These are phyloP conservation scores for Synanthedon andrenaeformis DNA, from an alignment of 2,888 invertebrate species.

Conservation along the genomic window DNA sequence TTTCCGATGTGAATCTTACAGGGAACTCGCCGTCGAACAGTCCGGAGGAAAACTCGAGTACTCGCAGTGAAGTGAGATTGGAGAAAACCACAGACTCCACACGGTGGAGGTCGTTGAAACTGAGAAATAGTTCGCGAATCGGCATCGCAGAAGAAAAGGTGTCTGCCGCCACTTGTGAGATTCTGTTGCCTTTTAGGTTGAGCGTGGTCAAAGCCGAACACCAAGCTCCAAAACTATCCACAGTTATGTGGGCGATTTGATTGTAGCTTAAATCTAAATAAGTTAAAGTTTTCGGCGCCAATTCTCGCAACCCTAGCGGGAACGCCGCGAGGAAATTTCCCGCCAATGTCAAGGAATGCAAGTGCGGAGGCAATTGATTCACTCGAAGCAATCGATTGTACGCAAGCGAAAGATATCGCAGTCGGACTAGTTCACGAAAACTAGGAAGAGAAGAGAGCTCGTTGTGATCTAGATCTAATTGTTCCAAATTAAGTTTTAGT, in stretches of 20 bases:
- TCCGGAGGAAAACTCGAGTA: conserved; percentile 84
- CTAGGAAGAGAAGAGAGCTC: conserved; percentile 72
- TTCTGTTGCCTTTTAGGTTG: conserved; percentile 80
- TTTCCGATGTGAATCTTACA: conserved; percentile 72
- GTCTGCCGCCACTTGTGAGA: conserved; percentile 73
- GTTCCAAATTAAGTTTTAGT: conserved; percentile 75
- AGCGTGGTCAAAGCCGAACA: conserved; percentile 79
- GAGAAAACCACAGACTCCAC: conserved; percentile 79
- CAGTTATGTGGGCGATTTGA: conserved; percentile 75
- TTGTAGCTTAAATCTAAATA: conserved; percentile 88
- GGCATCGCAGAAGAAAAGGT: conserved; percentile 77
- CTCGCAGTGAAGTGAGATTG: conserved; percentile 78
- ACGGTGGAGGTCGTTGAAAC: conserved; percentile 84
- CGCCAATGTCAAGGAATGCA: conserved; percentile 78
- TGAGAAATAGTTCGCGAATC: conserved; percentile 84
- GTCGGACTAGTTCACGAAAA: conserved; percentile 66
- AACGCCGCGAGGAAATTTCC: conserved; percentile 78
- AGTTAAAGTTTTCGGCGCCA: conserved; percentile 69
- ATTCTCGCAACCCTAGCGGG: conserved; percentile 72
- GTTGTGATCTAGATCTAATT: conserved; percentile 83
- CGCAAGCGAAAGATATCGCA: conserved; percentile 82
- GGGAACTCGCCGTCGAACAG: conserved; percentile 79
- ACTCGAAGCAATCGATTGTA: conserved; percentile 76
- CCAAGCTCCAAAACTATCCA: conserved; percentile 79
- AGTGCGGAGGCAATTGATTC: conserved; percentile 63